Evolutionary conservation across 2,113 vertebrate genomes (phyloP).

Genomic region (Mastomys natalensis): DNA sequence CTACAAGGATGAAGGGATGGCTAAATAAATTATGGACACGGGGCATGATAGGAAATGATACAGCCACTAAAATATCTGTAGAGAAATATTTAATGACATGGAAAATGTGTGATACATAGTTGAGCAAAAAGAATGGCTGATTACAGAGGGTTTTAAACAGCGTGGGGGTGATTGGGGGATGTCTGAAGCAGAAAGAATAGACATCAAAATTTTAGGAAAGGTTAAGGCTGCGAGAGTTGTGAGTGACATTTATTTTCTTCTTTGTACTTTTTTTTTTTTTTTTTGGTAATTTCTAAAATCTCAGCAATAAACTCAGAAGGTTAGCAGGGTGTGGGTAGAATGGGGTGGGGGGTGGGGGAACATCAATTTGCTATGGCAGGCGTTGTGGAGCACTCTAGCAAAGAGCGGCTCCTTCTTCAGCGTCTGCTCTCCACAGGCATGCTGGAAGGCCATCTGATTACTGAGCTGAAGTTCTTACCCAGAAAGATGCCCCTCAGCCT

Average conservation of each 20-base stretch:
- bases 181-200: neutral
- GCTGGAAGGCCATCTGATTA: no score
- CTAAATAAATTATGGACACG: constrained; percentile 60
- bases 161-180: neutral
- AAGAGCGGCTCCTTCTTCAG: neutral
- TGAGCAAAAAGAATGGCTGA: neutral
- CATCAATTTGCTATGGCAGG: neutral
- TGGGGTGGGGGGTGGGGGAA: no score
- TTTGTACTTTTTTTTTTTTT: constrained; percentile 19
- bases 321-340: no score
- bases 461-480: neutral
- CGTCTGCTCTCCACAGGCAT: neutral
- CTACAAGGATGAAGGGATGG: constrained; percentile 37
- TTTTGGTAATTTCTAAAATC: neutral
- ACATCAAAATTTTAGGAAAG: constrained; percentile 42
- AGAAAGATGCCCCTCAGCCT: neutral
- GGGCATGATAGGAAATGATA: constrained; percentile 36
- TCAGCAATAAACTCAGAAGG: neutral
- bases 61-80: constrained; percentile 58
- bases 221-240: neutral
- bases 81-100: constrained; percentile 45
- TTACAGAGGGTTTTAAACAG: neutral
- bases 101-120: constrained; percentile 1
- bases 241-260: constrained; percentile 24
- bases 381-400: neutral